phyloP scores from a whole-genome alignment of 1,140 invertebrate genomes.

The Orussus abietinus region DNA sequence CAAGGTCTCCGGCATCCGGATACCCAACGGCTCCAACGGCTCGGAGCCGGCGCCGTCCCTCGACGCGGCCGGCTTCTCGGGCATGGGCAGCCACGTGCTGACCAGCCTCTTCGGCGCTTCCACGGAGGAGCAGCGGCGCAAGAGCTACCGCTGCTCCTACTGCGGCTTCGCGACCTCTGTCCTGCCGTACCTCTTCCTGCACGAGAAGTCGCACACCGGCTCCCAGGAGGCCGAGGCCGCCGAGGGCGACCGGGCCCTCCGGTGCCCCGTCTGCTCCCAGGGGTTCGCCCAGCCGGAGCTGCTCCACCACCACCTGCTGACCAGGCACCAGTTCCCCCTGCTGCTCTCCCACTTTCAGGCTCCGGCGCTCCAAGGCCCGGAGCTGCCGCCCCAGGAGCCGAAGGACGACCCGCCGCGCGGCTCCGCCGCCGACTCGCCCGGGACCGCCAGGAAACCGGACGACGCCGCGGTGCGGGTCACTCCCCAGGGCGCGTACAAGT shows the following conservation, averaged over 20 bases:
- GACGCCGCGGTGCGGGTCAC: conserved; percentile 45
- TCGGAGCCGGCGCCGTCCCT: too few species aligned
- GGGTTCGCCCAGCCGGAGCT: conserved; percentile 56
- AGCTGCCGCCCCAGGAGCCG: conserved; percentile 22
- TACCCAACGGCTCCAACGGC: conserved; percentile 57
- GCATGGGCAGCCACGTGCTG: conserved; percentile 55
- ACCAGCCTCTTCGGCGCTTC: conserved; percentile 60
- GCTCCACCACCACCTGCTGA: conserved; percentile 60
- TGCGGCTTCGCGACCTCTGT: conserved; percentile 87
- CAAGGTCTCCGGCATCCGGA: conserved; percentile 50
- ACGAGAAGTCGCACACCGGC: conserved; percentile 77
- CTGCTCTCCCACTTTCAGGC: conserved; percentile 51
- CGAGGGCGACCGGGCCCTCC: conserved; percentile 37
- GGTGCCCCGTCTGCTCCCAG: conserved; percentile 62
- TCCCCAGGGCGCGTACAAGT: conserved; percentile 54
- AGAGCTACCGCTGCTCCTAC: conserved; percentile 82
- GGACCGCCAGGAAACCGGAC: conserved; percentile 37
- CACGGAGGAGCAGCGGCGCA: conserved; percentile 53
- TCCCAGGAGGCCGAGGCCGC: conserved; percentile 23
- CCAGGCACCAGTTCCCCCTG: conserved; percentile 57
- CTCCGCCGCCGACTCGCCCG: conserved; percentile 14
- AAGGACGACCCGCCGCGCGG: too few species aligned
- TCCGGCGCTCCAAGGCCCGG: conserved; percentile 26
- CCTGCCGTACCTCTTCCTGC: conserved; percentile 83
- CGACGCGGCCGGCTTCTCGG: conserved; percentile 35